These are phyloP conservation scores for Hydrozoanthus gracilis DNA, from an alignment of 92 coral and sea anemone species.

Conservation along the genomic window DNA sequence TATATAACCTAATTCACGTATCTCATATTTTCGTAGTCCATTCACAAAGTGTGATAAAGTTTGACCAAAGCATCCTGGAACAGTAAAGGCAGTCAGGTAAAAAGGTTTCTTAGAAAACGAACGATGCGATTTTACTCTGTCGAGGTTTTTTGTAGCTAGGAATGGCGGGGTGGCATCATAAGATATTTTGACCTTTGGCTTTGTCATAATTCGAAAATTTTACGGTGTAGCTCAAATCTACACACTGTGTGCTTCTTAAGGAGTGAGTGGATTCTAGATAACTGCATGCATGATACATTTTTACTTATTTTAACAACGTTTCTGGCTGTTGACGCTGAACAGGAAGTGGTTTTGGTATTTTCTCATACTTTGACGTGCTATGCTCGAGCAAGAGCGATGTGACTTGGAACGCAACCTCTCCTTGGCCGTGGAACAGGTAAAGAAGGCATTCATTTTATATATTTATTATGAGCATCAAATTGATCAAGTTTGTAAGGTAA, in stretches of 20 bases:
- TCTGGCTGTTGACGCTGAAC: neutral
- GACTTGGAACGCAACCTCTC: conserved; percentile 23
- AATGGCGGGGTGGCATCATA: neutral
- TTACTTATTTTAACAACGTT: neutral
- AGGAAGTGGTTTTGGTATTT: neutral
- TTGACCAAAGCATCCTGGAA: neutral
- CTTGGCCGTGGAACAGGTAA: conserved; percentile 33
- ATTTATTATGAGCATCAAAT: no score
- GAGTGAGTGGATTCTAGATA: neutral
- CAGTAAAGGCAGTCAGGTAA: conserved; percentile 7
- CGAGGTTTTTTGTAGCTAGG: neutral
- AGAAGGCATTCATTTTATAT: no score
- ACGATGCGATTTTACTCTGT: neutral
- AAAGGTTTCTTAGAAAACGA: neutral
- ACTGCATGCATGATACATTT: no score
- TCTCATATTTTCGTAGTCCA: neutral
- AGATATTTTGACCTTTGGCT: neutral
- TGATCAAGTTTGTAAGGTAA: neutral
- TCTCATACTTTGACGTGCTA: neutral
- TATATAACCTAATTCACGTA: neutral
- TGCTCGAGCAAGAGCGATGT: conserved; percentile 35
- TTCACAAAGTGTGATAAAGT: neutral
- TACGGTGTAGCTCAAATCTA: neutral
- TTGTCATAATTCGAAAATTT: neutral
- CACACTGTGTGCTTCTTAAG: neutral